Evolutionary conservation across 2,797 vertebrate genomes (phyloP), one percentile per base, ranked within the genome.

Genomic region (Gambusia yucatana): DNA sequence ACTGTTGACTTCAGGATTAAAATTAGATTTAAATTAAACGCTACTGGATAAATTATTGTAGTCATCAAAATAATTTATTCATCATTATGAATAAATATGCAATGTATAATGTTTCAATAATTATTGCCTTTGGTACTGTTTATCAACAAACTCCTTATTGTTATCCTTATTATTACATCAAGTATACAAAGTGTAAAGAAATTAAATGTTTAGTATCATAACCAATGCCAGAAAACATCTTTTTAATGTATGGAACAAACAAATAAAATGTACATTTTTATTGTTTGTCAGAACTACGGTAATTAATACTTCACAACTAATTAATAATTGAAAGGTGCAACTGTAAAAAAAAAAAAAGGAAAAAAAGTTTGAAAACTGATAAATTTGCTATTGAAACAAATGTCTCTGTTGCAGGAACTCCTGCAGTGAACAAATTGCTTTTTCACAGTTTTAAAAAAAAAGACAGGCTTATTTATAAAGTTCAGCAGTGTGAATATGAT

Each of bases 401-500:
- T 3, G 8, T 9, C 17, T 39, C 28, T 20, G 61, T 8, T 65
- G 61, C 33, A 36, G 9, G 22, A 52, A 52, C 6, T 52, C 33
- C 33, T 65, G 22, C 17, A 22, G 33, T 36, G 16, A 65, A 17
- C 14, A 61, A 65, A 10, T 9, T 61, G 25, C 3, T 76, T 50
- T 67, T 39, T 1, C 50, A 2, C 25, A 52, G 11, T 16, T 73
- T 55, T 73, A 22, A 16, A 11, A 83, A 65, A 85, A 59, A 28
- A 44, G 33, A 48, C 69, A 39, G 33, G 50, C 9, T 33, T 39
- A 69, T 22, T 22, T 20, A 39, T 69, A 6, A 30, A 30, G 1
- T 77, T 61, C 20, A 16, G 76, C n/a, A 61, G 11, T 46, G 41
- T 43, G 59, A 82, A 10, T 5, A 10, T 73, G 36, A 59, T 59